These are phyloP conservation scores for Rhadina sibilatrix DNA, from an alignment of 2,113 vertebrate species.

Conservation along the genomic window DNA sequence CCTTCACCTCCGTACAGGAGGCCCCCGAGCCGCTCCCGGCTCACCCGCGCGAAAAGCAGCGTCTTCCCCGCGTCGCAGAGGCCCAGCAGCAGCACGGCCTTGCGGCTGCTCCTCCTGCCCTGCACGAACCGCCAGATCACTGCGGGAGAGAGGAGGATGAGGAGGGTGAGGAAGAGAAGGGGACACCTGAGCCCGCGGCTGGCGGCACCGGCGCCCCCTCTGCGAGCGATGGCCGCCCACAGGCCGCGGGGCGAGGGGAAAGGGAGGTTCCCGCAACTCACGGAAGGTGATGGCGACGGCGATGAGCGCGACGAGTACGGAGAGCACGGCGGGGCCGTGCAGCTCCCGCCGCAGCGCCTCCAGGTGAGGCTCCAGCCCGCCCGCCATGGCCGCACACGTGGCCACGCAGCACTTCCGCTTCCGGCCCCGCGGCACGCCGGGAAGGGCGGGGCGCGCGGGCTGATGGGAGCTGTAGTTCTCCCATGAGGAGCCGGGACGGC, in stretches of 20 bases:
- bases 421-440: not conserved
- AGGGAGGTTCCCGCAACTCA: not conserved
- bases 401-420: rapidly evolving
- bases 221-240: not conserved
- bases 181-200: not conserved
- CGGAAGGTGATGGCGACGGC: conserved; percentile 65
- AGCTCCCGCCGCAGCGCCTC: conserved; percentile 64
- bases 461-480: not conserved
- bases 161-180: not conserved
- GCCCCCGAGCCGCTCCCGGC: not conserved
- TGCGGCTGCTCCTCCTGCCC: conserved; percentile 65
- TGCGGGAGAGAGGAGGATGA: not conserved
- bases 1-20: rapidly evolving
- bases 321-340: conserved; percentile 50
- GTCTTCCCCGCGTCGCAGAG: conserved; percentile 79
- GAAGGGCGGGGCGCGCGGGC: rapidly evolving
- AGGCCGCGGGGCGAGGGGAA: rapidly evolving
- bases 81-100: conserved; percentile 74
- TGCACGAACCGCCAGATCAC: conserved; percentile 73
- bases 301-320: conserved; percentile 56
- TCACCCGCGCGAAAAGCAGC: conserved; percentile 74
- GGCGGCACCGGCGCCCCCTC: not conserved
- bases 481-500: rapidly evolving
- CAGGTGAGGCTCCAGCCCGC: conserved; percentile 38
- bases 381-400: not conserved